Evolutionary conservation across 2,888 invertebrate species (phyloP).

Genomic region (Limnephilus marmoratus): DNA sequence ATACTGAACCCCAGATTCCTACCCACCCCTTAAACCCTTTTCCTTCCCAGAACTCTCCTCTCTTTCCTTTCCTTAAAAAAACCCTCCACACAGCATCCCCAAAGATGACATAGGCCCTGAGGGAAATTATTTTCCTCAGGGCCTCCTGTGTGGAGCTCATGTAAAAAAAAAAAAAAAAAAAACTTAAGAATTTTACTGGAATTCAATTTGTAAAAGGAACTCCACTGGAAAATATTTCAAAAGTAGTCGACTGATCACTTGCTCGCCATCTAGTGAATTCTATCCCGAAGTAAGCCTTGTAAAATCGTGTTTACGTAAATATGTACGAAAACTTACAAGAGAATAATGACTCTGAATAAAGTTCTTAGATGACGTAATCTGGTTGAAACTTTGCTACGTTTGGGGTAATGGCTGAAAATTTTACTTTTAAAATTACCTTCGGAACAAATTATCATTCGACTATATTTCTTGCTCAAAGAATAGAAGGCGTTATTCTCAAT

Average conservation of each 20-base stretch:
- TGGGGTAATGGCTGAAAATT: neutral
- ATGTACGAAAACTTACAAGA: neutral
- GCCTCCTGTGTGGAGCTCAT: too few relatives aligned
- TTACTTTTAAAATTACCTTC: slow-evolving; percentile 2
- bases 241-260: neutral
- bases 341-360: slow-evolving; percentile 18
- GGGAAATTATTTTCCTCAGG: too few relatives aligned
- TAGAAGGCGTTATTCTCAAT: neutral
- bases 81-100: too few relatives aligned
- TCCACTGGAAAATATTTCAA: neutral
- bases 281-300: neutral
- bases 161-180: too few relatives aligned
- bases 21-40: too few relatives aligned
- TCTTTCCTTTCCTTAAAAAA: too few relatives aligned
- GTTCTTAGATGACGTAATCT: slow-evolving; percentile 10
- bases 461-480: slow-evolving; percentile 2
- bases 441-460: neutral
- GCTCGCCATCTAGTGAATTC: neutral
- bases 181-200: too few relatives aligned
- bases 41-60: too few relatives aligned
- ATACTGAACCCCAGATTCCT: too few relatives aligned
- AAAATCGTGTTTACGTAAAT: slow-evolving; percentile 40
- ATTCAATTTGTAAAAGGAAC: neutral
- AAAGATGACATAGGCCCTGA: too few relatives aligned
- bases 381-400: neutral